A percentile compares a stretch with the other conserved stretches of the same genome.
Evolutionary conservation across 2,797 vertebrate genomes (phyloP).

Genomic region (Pipistrellus pygmaeus): DNA sequence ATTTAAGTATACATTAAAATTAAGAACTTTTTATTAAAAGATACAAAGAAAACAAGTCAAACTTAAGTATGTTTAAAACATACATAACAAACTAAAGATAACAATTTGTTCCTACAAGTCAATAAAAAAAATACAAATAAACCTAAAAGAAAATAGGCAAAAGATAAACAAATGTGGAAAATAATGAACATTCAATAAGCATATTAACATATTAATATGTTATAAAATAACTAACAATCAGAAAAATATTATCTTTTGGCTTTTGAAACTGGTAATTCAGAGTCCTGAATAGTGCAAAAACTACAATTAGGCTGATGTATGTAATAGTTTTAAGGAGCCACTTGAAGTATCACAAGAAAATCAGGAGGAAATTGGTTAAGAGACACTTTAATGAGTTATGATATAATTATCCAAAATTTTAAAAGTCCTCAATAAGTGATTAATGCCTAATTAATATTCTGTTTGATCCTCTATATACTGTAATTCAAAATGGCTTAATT

Average conservation of each 20-base stretch:
- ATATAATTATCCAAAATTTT: background rate
- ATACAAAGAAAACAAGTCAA: background rate
- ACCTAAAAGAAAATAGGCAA: background rate
- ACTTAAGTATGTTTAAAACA: background rate
- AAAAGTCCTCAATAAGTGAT: background rate
- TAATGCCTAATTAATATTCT: constrained; percentile 5
- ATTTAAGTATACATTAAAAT: constrained; percentile 19
- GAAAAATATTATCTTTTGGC: background rate
- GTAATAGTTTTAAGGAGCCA: background rate
- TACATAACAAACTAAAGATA: background rate
- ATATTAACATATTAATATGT: background rate
- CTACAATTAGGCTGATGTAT: background rate
- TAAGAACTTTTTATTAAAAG: background rate
- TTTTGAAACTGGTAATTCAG: background rate
- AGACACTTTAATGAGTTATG: background rate
- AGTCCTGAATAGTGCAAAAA: background rate
- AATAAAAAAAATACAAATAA: constrained; percentile 20
- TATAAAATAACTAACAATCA: background rate
- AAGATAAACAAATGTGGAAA: background rate
- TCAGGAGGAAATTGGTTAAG: constrained; percentile 2
- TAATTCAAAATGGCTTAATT: background rate
- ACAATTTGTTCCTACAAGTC: background rate
- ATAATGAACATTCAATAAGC: background rate
- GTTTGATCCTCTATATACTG: background rate
- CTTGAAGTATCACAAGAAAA: background rate